Evolutionary conservation across 2,888 invertebrate species (phyloP).

Genomic region (Drosophila mulleri): DNA sequence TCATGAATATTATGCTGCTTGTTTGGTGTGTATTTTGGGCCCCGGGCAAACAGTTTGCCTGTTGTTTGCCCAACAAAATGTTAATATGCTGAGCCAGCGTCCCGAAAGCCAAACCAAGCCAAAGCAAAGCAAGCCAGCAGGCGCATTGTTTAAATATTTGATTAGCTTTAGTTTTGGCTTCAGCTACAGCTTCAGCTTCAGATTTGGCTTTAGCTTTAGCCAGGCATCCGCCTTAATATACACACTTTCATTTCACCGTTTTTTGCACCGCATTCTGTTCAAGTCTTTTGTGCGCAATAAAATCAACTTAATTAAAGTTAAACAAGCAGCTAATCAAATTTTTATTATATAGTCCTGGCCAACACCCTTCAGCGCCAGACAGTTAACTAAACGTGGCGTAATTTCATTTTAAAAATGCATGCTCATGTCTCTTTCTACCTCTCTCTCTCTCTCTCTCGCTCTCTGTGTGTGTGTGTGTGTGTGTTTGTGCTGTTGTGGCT

Average conservation of each 20-base stretch:
- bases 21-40: slow-evolving; percentile 48
- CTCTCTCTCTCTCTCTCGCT: not conserved
- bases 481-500: slow-evolving; percentile 14
- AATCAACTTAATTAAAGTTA: slow-evolving; percentile 79
- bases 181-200: not conserved
- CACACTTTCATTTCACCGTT: not conserved
- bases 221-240: slow-evolving; percentile 2
- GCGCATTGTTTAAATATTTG: slow-evolving; percentile 66
- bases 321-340: slow-evolving; percentile 81
- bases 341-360: slow-evolving; percentile 62
- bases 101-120: slow-evolving; percentile 25
- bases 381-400: slow-evolving; percentile 70
- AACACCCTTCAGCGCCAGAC: slow-evolving; percentile 31
- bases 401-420: slow-evolving; percentile 78
- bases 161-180: slow-evolving; percentile 44
- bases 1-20: slow-evolving; percentile 72
- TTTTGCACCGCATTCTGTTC: not conserved
- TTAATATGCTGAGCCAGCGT: slow-evolving; percentile 59
- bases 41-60: slow-evolving; percentile 46
- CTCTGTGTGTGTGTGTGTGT: slow-evolving; percentile 10
- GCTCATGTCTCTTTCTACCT: slow-evolving; percentile 7
- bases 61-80: slow-evolving; percentile 60
- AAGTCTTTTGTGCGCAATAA: slow-evolving; percentile 49
- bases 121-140: slow-evolving; percentile 14
- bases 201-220: slow-evolving; percentile 4